Evolutionary conservation across 2,888 invertebrate genomes (phyloP), one percentile per base, ranked within the genome.

Genomic region (Notocelia uddmanniana): DNA sequence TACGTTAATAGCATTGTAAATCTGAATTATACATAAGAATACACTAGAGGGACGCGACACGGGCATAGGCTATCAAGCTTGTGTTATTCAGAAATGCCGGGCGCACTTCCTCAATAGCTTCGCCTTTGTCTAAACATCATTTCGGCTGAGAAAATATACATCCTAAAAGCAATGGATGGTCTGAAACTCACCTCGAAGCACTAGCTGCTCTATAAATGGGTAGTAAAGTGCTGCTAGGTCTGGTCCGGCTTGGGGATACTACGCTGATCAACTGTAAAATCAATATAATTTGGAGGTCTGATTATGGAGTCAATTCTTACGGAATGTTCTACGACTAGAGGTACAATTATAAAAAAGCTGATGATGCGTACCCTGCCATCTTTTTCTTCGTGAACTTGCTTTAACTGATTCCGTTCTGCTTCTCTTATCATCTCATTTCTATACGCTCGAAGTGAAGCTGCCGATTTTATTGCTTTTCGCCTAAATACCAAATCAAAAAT

Each of bases 161-260:
- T n/a, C n/a, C n/a, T n/a, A n/a, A n/a, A n/a, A n/a, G n/a, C n/a
- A n/a, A 41, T 59, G 3, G 8, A 19, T 58, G 13, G 13, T 13
- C 13, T 41, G 3, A 19, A 37, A n/a, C 74, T 76, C 81, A 92
- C 92, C 93, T 91, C 50, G 91, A 89, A 11, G 90, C 90, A 79
- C 94, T 94, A 18, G 88, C 90, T 1, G 93, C 89, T 81, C 94
- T 88, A 73, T 94, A 92, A 34, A 90, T 83, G 0, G 91, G 93
- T 45, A 93, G 74, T 2, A 93, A 75, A 1, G 89, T 91, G 67
- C 93, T 93, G 76, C 93, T 91, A 0, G 93, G 93, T 71, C 93
- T 81, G 0, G 93, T 93, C 69, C 91, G 88, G 74, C 91, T 92
- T 5, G 94, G 93, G 58, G 93, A 93, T 6, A 94, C 92, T 0